These are phyloP conservation scores for Nasua narica DNA, from an alignment of 2,797 vertebrate genomes.

Conservation along the genomic window DNA sequence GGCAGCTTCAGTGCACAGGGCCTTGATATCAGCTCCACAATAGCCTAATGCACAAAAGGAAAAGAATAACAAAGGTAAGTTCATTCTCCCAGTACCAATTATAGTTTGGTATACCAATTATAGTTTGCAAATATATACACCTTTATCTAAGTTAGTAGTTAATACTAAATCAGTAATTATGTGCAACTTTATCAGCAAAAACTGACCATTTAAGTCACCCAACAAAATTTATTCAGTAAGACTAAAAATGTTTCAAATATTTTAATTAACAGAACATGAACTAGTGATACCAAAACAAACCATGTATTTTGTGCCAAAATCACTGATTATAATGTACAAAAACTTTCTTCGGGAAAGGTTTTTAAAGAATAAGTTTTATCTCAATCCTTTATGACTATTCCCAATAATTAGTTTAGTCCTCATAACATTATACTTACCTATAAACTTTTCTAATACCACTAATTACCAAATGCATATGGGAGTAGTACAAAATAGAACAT, in stretches of 20 bases:
- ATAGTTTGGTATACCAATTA: background rate
- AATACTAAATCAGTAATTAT: constrained; percentile 26
- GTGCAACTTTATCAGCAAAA: constrained; percentile 42
- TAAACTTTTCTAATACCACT: constrained; percentile 37
- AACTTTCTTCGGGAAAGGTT: constrained; percentile 3
- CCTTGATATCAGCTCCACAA: constrained; percentile 99
- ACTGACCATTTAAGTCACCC: constrained; percentile 7
- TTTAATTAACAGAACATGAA: constrained; percentile 55
- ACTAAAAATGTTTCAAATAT: constrained; percentile 41
- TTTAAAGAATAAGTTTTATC: background rate
- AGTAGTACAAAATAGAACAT: background rate
- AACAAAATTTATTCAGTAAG: constrained; percentile 37
- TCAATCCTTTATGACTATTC: background rate
- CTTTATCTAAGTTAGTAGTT: background rate
- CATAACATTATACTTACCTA: constrained; percentile 1
- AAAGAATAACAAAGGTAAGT: constrained; percentile 49
- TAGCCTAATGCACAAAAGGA: constrained; percentile 89
- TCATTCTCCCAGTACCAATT: constrained; percentile 4
- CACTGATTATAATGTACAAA: background rate
- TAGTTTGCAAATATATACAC: background rate
- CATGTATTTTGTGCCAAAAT: background rate
- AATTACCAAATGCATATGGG: constrained; percentile 15
- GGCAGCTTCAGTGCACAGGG: constrained; percentile 99
- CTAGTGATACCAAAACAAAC: constrained; percentile 23
- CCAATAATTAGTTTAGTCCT: background rate